Base-by-base conservation (phyloP, 2,797 vertebrate genomes). In the Acanthurus lineatus region DNA sequence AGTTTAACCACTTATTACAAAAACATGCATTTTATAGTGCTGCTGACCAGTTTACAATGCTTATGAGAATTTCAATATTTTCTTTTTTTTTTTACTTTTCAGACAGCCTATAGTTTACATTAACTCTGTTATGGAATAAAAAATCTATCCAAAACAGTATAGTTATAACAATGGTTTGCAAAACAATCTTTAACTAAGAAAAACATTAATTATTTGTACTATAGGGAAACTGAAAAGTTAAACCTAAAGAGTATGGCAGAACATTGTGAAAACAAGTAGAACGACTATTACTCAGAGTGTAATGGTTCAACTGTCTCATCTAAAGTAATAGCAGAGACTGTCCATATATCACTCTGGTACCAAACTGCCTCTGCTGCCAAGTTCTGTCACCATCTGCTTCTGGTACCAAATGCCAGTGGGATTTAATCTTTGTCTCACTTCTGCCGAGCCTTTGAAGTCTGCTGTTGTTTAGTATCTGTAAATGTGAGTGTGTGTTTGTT, bases 361-460 rank as follows among this genome's bases (percentile, higher is more conserved):
- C 80, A 80, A 85, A 79, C 67, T 66, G 82, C 78, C 40, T 51
- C 53, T 59, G 54, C 69, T 81, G 73, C 85, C 78, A 85, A 52
- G 52, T 80, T 85, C 69, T 77, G 80, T 85, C 84, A 86, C 71
- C 83, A 80, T 84, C 81, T 88, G 84, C 69, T 79, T 73, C 64
- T 76, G 68, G 57, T 74, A 79, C 59, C 82, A 66, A 83, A 87
- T 38, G 19, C 65, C 83, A 79, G 64, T 69, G 73, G 81, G 76
- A 81, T 89, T 86, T 71, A 52, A 86, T 90, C 83, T 81, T 77
- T 82, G 68, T 83, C 77, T 79, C 69, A 60, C 69, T 85, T 53
- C 80, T 73, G 56, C 42, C 54, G 65, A 69, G 63, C 54, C 54
- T 77, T 56, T 71, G 72, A 73, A 82, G 22, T 81, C 81, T 64